Evolutionary conservation across 2,888 invertebrate species (phyloP).

Genomic region (Aporophyla lueneburgensis): DNA sequence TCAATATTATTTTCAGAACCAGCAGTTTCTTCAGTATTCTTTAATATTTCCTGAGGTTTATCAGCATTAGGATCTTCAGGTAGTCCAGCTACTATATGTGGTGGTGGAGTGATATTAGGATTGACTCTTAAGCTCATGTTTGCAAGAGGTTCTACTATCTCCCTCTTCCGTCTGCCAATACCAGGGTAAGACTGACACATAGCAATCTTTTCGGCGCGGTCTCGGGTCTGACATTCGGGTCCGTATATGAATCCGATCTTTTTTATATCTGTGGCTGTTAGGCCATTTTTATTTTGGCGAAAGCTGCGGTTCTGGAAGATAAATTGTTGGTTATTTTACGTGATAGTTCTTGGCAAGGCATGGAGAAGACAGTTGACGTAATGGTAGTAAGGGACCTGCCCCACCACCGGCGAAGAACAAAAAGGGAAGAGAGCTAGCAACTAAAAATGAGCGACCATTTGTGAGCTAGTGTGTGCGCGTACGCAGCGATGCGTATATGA

Average conservation of each 20-base stretch:
- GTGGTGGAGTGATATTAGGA: slow-evolving; percentile 81
- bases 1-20: slow-evolving; percentile 50
- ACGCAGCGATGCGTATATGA: too few species aligned
- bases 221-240: slow-evolving; percentile 78
- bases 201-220: slow-evolving; percentile 82
- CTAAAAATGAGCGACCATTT: too few species aligned
- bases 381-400: too few species aligned
- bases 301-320: slow-evolving; percentile 74
- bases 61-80: not conserved
- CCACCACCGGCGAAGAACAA: too few species aligned
- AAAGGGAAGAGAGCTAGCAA: too few species aligned
- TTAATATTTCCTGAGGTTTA: not conserved
- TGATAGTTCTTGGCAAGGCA: too few species aligned
- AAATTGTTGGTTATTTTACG: slow-evolving; percentile 3
- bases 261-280: slow-evolving; percentile 76
- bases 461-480: too few species aligned
- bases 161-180: slow-evolving; percentile 55
- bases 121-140: slow-evolving; percentile 79
- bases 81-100: slow-evolving; percentile 42
- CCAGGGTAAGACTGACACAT: slow-evolving; percentile 82
- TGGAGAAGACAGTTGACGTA: too few species aligned
- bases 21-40: not conserved
- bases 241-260: slow-evolving; percentile 84
- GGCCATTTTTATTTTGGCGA: slow-evolving; percentile 73
- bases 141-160: slow-evolving; percentile 19